Base-by-base conservation (phyloP, 2,888 invertebrate species). In the Nomada fabriciana region DNA sequence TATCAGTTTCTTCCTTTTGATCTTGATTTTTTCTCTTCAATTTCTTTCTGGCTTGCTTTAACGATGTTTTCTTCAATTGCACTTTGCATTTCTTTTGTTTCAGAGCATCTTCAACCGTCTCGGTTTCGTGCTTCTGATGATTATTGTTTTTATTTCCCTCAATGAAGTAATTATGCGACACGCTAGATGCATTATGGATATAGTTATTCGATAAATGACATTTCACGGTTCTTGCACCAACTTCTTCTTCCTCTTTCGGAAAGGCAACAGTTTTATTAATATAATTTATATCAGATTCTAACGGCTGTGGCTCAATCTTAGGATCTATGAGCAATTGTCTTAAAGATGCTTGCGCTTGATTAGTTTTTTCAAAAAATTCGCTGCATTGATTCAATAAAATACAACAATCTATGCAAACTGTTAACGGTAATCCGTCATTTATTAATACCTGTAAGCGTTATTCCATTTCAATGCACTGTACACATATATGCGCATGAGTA, bases 321-420 rank as follows among this genome's bases (percentile, higher is more conserved):
- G 86, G 25, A 47, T 90, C 86, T 42, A 86, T 82, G 15, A 94
- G 82, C 80, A 94, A 82, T 60, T 91, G 90, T 23, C 91, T 91
- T 2, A 94, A 90, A 10, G 93, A 94, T 25, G 80, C 80, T 89
- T 94, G 94, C 2, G 94, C 94, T 82, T 92, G 91, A 81, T 93
- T 93, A 2, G 93, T 93, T 81, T 92, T 93, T 52, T 94, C 94
- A 75, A 92, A 92, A 87, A 94, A 94, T 68, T 94, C 93, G 42
- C 89, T 92, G 85, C 92, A 94, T 74, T 94, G 94, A 79, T 94
- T 93, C 67, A 94, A 86, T 70, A 92, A 90, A 42, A 92, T 84
- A 76, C 92, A 94, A 82, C 94, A 94, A 50, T 94, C 94, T 75
- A 93, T 88, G 75, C 94, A 94, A 13, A 94, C 90, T 60, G 89